phyloP scores from a whole-genome alignment of 2,888 invertebrate genomes.

The Temnothorax rugatulus region DNA sequence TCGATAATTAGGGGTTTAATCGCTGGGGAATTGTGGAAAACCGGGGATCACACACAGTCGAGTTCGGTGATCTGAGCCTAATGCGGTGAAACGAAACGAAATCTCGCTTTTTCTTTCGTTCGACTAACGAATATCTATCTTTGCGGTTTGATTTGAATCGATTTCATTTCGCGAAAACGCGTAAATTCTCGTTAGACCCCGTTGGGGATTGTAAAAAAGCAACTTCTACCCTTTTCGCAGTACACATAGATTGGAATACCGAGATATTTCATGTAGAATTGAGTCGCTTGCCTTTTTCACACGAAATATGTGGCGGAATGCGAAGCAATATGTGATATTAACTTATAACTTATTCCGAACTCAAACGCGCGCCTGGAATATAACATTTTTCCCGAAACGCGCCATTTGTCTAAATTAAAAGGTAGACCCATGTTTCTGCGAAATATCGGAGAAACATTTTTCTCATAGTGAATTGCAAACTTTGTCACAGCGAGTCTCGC shows the following conservation, averaged over 20 bases:
- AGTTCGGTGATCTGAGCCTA: neutral
- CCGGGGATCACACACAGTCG: neutral
- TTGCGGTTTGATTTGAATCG: neutral
- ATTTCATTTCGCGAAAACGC: neutral
- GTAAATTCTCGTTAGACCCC: neutral
- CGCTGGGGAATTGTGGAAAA: neutral
- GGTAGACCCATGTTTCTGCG: neutral
- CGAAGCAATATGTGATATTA: constrained; percentile 12
- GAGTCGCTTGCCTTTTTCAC: neutral
- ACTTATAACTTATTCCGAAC: neutral
- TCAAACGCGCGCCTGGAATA: neutral
- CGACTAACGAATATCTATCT: neutral
- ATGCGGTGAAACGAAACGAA: neutral
- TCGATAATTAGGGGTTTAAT: neutral
- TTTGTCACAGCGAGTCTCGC: neutral
- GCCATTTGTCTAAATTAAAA: constrained; percentile 2
- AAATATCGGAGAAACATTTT: neutral
- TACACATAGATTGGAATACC: neutral
- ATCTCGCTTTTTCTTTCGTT: neutral
- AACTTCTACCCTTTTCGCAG: neutral
- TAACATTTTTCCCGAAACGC: neutral
- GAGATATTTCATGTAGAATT: neutral
- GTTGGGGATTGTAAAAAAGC: neutral
- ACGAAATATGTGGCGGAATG: neutral
- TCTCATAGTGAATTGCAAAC: neutral